Base-by-base conservation (phyloP, 2,888 invertebrate species). In the Heteropelma amictum region DNA sequence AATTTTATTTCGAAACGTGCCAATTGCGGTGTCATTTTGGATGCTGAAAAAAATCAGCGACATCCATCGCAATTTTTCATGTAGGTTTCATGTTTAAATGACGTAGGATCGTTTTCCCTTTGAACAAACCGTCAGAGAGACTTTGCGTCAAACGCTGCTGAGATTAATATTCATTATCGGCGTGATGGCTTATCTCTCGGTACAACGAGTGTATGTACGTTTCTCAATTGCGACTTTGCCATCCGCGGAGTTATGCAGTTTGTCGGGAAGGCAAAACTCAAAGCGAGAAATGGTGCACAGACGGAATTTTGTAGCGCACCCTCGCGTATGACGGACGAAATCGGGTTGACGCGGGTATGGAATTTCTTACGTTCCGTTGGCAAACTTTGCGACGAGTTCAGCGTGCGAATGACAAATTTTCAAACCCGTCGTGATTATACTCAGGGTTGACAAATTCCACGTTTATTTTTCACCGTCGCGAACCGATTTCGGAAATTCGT, bases 81-180 rank as follows among this genome's bases (percentile, higher is more conserved):
- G n/a, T n/a, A n/a, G n/a, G n/a, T n/a, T n/a, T n/a, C n/a, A n/a
- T n/a, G n/a, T n/a, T n/a, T n/a, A n/a, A n/a, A n/a, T n/a, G n/a
- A n/a, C n/a, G n/a, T n/a, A n/a, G n/a, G n/a, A n/a, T n/a, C n/a
- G n/a, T n/a, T n/a, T n/a, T n/a, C n/a, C n/a, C 40, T 49, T 21
- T 63, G 38, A 51, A 51, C 26, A 7, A 7, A 14, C n/a, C 26
- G 49, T 6, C 47, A 28, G 26, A 40, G 23, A 68, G 30, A 38
- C 26, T 14, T 12, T 30, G 68, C 58, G 40, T 3, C 47, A 51
- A 68, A 38, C 28, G 38, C 49, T 40, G 38, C 47, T 40, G 23
- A 42, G 49, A 71, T 75, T 67, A 63, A 71, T 75, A 75, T 75
- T 71, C 54, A 75, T 75, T 71, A 71, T 75, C 67, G 42, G 30